Conservation (phyloP, 2,797 vertebrate species). For the Xenentodon cancila region DNA sequence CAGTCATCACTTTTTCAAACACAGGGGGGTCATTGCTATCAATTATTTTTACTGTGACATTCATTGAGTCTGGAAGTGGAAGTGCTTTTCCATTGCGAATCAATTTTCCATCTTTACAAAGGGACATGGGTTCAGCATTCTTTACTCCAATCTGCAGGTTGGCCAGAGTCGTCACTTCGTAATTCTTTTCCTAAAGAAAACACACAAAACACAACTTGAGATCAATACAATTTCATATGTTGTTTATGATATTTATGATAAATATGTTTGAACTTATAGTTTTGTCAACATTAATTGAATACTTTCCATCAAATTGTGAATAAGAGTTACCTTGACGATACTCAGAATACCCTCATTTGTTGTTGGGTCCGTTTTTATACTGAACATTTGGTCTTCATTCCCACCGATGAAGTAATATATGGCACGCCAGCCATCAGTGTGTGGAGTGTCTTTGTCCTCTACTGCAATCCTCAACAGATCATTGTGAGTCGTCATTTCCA, state of each 20-base stretch:
- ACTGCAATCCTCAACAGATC: slow-evolving; percentile 75
- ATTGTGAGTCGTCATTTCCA: slow-evolving; percentile 56
- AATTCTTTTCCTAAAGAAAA: slow-evolving; percentile 77
- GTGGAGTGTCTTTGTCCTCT: slow-evolving; percentile 77
- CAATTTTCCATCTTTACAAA: slow-evolving; percentile 54
- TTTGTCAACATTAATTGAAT: neutral
- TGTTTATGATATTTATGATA: neutral
- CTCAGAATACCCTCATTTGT: slow-evolving; percentile 86
- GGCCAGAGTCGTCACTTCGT: slow-evolving; percentile 29
- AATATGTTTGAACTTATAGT: neutral
- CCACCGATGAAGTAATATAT: slow-evolving; percentile 78
- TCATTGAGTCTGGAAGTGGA: slow-evolving; percentile 3
- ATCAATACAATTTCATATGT: neutral
- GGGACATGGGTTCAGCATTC: slow-evolving; percentile 78
- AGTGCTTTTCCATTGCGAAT: fast-evolving
- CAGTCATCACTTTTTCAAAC: slow-evolving; percentile 52
- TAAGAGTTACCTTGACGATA: slow-evolving; percentile 81
- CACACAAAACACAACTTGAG: slow-evolving; percentile 6
- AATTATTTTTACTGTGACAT: slow-evolving; percentile 64
- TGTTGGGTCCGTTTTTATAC: slow-evolving; percentile 78
- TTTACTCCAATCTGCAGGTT: slow-evolving; percentile 72
- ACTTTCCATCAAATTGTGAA: neutral
- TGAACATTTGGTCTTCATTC: slow-evolving; percentile 77
- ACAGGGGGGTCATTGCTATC: slow-evolving; percentile 77
- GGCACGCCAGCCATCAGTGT: slow-evolving; percentile 79